A percentile compares a stretch with the other conserved stretches of the same genome.
These are phyloP conservation scores for Oscheius sp. DNA, from an alignment of 2,888 invertebrate species.

Conservation along the genomic window DNA sequence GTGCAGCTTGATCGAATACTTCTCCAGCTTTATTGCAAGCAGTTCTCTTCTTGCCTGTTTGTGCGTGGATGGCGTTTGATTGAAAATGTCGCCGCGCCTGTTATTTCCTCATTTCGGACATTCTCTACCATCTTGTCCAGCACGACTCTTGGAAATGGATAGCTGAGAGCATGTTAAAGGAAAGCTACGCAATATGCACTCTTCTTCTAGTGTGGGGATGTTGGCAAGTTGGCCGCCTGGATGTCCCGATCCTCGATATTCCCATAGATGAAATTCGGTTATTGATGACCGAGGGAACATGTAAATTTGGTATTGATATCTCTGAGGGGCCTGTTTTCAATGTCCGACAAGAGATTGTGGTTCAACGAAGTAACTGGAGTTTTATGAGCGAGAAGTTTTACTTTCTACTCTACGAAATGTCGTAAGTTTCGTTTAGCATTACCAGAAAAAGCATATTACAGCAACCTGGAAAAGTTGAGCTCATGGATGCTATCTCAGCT, in stretches of 20 bases:
- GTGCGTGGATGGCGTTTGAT: too few relatives aligned
- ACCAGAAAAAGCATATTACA: neutral
- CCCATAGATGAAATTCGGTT: too few relatives aligned
- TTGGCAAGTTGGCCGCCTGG: too few relatives aligned
- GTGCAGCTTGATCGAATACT: too few relatives aligned
- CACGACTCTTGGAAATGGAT: too few relatives aligned
- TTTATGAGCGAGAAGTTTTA: slow-evolving; percentile 27
- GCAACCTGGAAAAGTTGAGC: slow-evolving; percentile 6
- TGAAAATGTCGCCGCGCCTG: neutral
- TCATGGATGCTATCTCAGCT: slow-evolving; percentile 22
- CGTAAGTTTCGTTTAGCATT: neutral
- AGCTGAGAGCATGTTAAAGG: too few relatives aligned
- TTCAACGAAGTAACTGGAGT: neutral
- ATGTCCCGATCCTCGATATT: too few relatives aligned
- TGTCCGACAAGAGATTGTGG: neutral
- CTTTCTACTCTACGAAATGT: neutral
- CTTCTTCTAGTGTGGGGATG: too few relatives aligned
- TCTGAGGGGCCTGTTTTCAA: neutral
- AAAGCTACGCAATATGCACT: neutral
- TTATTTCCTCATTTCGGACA: neutral
- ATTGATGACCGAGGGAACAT: too few relatives aligned
- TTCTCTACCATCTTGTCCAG: neutral
- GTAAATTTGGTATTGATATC: too few relatives aligned
- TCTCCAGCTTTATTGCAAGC: too few relatives aligned
- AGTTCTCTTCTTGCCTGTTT: too few relatives aligned